Percentiles rank a stretch among this genome's conserved stretches.
These are phyloP conservation scores for Semotilus atromaculatus DNA, from an alignment of 2,797 vertebrate species.

Conservation along the genomic window DNA sequence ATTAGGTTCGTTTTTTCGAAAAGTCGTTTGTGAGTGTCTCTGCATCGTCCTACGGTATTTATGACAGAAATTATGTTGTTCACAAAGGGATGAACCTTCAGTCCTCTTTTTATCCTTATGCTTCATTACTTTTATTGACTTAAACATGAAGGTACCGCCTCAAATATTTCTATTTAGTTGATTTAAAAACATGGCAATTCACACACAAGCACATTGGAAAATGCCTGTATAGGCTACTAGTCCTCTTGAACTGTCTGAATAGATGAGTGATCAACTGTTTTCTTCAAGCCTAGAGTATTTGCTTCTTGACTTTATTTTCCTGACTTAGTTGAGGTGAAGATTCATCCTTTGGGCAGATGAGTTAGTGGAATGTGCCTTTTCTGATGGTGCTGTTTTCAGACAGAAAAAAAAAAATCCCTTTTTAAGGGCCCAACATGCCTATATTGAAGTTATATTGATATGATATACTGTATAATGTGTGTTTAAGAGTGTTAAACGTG, in stretches of 20 bases:
- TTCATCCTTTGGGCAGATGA: conserved; percentile 60
- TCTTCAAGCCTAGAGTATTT: conserved; percentile 24
- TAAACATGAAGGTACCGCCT: conserved; percentile 24
- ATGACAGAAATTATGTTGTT: conserved; percentile 35
- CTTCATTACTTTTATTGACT: conserved; percentile 15
- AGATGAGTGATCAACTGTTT: conserved; percentile 8
- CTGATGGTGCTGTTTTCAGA: conserved; percentile 90
- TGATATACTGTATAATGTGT: conserved; percentile 72
- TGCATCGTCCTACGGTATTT: conserved; percentile 53
- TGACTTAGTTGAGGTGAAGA: conserved; percentile 61
- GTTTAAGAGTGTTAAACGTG: conserved; percentile 55
- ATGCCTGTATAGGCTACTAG: background rate
- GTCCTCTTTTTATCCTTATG: conserved; percentile 45
- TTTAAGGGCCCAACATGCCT: conserved; percentile 52
- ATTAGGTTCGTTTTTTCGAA: conserved; percentile 55
- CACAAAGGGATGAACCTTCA: conserved; percentile 56
- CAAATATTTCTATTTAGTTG: background rate
- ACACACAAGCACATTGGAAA: background rate
- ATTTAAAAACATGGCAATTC: background rate
- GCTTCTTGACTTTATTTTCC: conserved; percentile 14
- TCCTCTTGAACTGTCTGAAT: conserved; percentile 22
- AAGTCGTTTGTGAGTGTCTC: conserved; percentile 35
- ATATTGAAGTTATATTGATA: conserved; percentile 68
- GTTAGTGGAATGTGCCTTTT: conserved; percentile 95
- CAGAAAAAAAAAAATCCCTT: conserved; percentile 68